Evolutionary conservation across 2,113 vertebrate genomes (phyloP).

Genomic region (Pomatostomus ruficeps): DNA sequence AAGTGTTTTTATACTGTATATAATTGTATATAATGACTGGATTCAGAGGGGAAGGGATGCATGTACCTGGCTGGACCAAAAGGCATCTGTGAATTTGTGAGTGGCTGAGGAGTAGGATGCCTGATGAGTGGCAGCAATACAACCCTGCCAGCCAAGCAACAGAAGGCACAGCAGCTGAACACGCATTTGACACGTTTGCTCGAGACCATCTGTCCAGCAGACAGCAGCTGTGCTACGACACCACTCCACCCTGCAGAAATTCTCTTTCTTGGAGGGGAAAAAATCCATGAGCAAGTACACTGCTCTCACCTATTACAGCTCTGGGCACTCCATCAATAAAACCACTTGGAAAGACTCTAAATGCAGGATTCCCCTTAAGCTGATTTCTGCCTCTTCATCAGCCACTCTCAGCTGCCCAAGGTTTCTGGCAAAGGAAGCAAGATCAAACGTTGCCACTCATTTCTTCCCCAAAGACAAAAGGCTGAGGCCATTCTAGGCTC

Average conservation of each 20-base stretch:
- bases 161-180: constrained; percentile 12
- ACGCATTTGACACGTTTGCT: background rate
- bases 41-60: background rate
- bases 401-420: background rate
- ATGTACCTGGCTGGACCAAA: background rate
- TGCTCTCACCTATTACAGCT: background rate
- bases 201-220: background rate
- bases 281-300: background rate
- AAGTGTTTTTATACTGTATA: background rate
- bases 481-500: background rate
- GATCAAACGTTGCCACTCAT: background rate
- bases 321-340: background rate
- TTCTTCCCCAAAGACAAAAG: background rate
- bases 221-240: background rate
- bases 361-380: background rate
- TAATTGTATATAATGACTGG: too few species aligned
- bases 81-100: background rate
- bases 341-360: background rate
- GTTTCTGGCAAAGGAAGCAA: background rate
- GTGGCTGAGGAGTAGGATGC: background rate
- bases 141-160: background rate
- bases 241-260: background rate
- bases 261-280: background rate
- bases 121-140: background rate
- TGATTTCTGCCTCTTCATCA: background rate